These are phyloP conservation scores for Cryptoblepharus egeriae DNA, from an alignment of 2,797 vertebrate genomes.

Conservation along the genomic window DNA sequence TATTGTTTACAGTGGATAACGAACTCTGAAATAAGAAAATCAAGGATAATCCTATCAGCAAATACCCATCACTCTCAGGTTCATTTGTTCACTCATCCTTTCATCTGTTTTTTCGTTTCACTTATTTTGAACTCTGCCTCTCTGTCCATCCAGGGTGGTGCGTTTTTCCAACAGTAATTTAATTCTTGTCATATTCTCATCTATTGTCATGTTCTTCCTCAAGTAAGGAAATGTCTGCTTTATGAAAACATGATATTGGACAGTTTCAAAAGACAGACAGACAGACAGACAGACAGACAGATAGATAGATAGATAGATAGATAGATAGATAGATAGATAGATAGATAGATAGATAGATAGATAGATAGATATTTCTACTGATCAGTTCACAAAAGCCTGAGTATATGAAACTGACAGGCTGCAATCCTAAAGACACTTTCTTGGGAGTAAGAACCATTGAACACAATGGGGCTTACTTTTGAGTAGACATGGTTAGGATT, in stretches of 20 bases:
- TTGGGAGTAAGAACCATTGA: no score
- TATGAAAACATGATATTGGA: no score
- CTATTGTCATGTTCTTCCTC: not conserved
- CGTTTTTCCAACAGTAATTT: conserved; percentile 14
- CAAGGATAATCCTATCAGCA: conserved; percentile 73
- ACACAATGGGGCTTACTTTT: no score
- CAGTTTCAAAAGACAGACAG: not conserved
- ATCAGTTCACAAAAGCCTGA: not conserved
- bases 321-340: not conserved
- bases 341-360: not conserved
- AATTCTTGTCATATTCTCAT: not conserved
- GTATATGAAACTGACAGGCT: not conserved
- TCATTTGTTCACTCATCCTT: conserved; percentile 66
- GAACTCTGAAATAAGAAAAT: conserved; percentile 64
- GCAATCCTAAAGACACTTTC: no score
- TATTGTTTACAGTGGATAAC: conserved; percentile 64
- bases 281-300: not conserved
- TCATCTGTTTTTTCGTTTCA: conserved; percentile 59
- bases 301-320: not conserved
- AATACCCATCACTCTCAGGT: conserved; percentile 70
- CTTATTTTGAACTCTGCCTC: conserved; percentile 33
- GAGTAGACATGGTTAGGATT: no score
- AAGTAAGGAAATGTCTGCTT: not conserved
- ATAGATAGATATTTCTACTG: not conserved
- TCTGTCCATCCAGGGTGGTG: not conserved